Percentiles rank a stretch among this genome's conserved stretches.
phyloP scores from a whole-genome alignment of 1,140 invertebrate genomes.

The Pogonomyrmex barbatus region DNA sequence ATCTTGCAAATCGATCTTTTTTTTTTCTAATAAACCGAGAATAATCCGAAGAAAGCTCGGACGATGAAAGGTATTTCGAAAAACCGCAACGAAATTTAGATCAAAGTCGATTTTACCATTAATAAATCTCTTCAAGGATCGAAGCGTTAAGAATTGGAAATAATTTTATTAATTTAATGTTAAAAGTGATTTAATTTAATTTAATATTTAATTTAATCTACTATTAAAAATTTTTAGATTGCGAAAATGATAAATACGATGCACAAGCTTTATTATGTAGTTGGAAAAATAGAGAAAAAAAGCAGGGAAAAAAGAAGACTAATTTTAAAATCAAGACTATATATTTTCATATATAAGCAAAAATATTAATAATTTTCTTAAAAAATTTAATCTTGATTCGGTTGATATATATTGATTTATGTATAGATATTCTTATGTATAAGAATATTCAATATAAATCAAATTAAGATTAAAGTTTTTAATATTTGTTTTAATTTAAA shows the following conservation, averaged over 20 bases:
- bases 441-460: too few species aligned
- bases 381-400: too few species aligned
- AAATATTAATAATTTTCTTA: too few species aligned
- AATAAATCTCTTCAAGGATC: not conserved
- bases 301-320: not conserved
- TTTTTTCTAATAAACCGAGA: not conserved
- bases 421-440: too few species aligned
- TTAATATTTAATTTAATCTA: too few species aligned
- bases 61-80: not conserved
- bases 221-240: too few species aligned
- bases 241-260: not conserved
- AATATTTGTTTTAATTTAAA: too few species aligned
- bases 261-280: not conserved
- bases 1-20: slow-evolving; percentile 29
- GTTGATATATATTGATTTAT: too few species aligned
- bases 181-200: too few species aligned
- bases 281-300: not conserved
- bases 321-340: too few species aligned
- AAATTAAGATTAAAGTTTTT: too few species aligned
- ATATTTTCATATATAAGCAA: too few species aligned
- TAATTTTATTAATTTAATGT: not conserved
- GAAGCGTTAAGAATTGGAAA: not conserved
- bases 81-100: not conserved
- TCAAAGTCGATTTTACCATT: not conserved
- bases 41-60: slow-evolving; percentile 1